Evolutionary conservation across 1,140 invertebrate species (phyloP), one percentile per base, ranked within the genome.

Genomic region (Plutomurus gul): DNA sequence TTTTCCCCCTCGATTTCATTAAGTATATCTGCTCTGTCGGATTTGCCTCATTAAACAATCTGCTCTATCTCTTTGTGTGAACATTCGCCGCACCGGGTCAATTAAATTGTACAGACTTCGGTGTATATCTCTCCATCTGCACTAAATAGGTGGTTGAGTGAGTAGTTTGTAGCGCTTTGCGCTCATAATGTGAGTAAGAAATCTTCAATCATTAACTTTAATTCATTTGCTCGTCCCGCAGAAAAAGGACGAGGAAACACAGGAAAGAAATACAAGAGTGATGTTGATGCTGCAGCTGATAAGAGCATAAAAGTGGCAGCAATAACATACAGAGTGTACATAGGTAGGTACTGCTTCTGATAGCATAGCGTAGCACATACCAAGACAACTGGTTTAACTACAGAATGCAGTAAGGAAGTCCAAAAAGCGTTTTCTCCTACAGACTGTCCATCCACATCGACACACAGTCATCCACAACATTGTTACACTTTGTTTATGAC

Each of bases 1-100:
- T 65, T 65, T 65, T 65, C 36, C 4, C 56, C 25, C 36, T 65
- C 25, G n/a, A 65, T 65, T 65, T 65, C 56, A 65, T 65, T 65
- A 65, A 65, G 27, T 65, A 30, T 30, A 65, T 51, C 56, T 33
- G 56, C 56, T n/a, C n/a, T n/a, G 27, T 33, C n/a, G 20, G 27
- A 65, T 16, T 65, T 65, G 56, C 1, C 56, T 65, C 56, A 65
- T 65, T 65, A 65, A 65, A 65, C 56, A 65, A 65, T 65, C 56
- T 65, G 56, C 47, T 65, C 13, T 27, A 65, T 65, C 27, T 65
- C 56, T 65, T 65, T 65, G 56, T 30, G 13, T n/a, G 27, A n/a
- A 27, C 56, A 65, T 7, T 33, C 16, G 56, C 56, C 56, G 56
- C 56, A 65, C 25, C 25, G 56, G 56, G 27, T 65, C 56, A 65